A percentile compares a stretch with the other conserved stretches of the same genome.
Evolutionary conservation across 1,140 invertebrate species (phyloP).

Genomic region (Platorchestia sp.): DNA sequence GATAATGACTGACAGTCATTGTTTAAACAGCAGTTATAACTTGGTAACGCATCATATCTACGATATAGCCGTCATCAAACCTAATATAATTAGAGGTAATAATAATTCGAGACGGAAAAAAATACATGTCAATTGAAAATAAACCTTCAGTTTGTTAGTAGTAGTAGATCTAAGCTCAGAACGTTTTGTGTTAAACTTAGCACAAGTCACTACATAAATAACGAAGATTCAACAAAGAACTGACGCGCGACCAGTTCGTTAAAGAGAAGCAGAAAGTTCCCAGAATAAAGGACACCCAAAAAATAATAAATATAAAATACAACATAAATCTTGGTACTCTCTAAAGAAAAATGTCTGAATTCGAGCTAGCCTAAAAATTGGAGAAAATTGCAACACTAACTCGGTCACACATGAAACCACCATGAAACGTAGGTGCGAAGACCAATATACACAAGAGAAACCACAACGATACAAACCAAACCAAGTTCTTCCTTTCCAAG

Average conservation of each 20-base stretch:
- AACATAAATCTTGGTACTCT: background rate
- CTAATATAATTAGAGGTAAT: background rate
- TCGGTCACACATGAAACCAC: background rate
- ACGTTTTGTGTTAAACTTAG: background rate
- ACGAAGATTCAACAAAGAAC: background rate
- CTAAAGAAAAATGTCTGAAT: background rate
- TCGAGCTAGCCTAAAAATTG: background rate
- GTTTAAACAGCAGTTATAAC: background rate
- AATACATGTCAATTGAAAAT: background rate
- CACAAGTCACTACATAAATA: background rate
- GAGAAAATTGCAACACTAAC: background rate
- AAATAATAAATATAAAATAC: conserved; percentile 12
- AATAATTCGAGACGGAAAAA: background rate
- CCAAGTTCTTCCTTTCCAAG: background rate
- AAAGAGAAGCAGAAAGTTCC: background rate
- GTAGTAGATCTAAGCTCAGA: background rate
- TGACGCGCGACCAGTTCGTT: background rate
- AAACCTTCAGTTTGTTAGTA: background rate
- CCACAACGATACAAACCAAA: background rate
- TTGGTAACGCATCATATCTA: background rate
- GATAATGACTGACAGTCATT: background rate
- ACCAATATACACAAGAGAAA: background rate
- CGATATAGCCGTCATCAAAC: background rate
- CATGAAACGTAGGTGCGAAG: background rate
- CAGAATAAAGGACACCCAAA: background rate